Percentiles rank a stretch among this genome's conserved stretches.
Evolutionary conservation across 2,113 vertebrate genomes (phyloP).

Genomic region (Apodemus speciosus): DNA sequence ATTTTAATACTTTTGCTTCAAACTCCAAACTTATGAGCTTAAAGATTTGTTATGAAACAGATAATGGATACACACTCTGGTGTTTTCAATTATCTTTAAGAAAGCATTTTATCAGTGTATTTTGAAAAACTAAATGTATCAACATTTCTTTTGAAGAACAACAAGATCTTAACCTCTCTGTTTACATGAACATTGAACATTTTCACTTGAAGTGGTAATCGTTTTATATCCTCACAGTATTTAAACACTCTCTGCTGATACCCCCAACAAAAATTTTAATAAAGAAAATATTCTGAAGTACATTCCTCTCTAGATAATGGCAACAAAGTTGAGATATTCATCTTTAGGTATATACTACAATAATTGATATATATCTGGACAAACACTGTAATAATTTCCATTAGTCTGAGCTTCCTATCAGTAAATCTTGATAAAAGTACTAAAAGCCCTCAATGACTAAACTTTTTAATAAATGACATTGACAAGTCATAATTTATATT

Average conservation of each 20-base stretch:
- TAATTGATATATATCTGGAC: not conserved
- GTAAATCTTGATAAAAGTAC: conserved; percentile 38
- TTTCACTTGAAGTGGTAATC: not conserved
- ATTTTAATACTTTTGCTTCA: not conserved
- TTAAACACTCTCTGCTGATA: not conserved
- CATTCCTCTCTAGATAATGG: not conserved
- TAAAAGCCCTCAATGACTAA: not conserved
- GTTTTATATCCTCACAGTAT: not conserved
- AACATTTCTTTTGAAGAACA: not conserved
- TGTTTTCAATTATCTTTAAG: conserved; percentile 24
- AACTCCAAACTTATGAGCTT: not conserved
- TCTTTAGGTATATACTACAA: conserved; percentile 28
- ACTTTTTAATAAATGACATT: conserved; percentile 46
- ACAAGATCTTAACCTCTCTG: not conserved
- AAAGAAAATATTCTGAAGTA: not conserved
- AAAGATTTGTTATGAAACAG: not conserved
- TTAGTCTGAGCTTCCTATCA: not conserved
- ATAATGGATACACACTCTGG: not conserved
- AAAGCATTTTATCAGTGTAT: not conserved
- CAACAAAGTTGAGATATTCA: not conserved
- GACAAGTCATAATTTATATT: conserved; percentile 14
- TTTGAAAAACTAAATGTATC: not conserved
- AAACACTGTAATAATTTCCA: conserved; percentile 56
- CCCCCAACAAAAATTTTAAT: not conserved
- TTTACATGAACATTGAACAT: not conserved